Evolutionary conservation across 2,888 invertebrate species (phyloP).

Genomic region (Pandemis corylana): DNA sequence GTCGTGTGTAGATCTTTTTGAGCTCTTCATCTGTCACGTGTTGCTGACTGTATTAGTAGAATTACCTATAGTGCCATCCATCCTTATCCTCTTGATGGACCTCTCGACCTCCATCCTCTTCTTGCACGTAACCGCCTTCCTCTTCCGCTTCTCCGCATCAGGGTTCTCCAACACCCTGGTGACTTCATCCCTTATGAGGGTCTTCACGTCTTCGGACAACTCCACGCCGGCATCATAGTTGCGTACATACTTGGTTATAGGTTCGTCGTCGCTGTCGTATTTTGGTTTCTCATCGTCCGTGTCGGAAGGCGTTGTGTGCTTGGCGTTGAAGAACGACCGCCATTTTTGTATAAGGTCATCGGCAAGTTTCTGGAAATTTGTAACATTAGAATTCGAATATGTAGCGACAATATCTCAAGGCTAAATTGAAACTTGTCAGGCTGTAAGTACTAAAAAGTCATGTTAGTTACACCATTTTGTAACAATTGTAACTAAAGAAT

Average conservation of each 20-base stretch:
- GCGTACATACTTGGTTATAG: conserved; percentile 70
- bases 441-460: too few species aligned
- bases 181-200: conserved; percentile 62
- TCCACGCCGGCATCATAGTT: conserved; percentile 65
- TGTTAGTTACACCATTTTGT: too few species aligned
- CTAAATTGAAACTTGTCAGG: too few species aligned
- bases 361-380: conserved; percentile 59
- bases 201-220: conserved; percentile 66
- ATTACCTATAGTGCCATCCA: conserved; percentile 38
- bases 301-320: conserved; percentile 48
- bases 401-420: too few species aligned
- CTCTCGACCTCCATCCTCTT: conserved; percentile 29
- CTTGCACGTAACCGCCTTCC: conserved; percentile 29
- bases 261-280: conserved; percentile 60
- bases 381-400: too few species aligned
- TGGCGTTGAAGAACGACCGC: conserved; percentile 56
- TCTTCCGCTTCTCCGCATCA: conserved; percentile 13
- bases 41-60: too few species aligned
- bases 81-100: conserved; percentile 33
- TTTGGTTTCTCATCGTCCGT: conserved; percentile 47
- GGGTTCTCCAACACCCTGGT: conserved; percentile 53
- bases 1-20: too few species aligned
- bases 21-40: too few species aligned
- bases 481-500: too few species aligned
- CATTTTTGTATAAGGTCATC: conserved; percentile 65